A percentile compares a stretch with the other conserved stretches of the same genome.
Conservation (phyloP, 2,888 invertebrate genomes). For the Melangyna quadrimaculata region DNA sequence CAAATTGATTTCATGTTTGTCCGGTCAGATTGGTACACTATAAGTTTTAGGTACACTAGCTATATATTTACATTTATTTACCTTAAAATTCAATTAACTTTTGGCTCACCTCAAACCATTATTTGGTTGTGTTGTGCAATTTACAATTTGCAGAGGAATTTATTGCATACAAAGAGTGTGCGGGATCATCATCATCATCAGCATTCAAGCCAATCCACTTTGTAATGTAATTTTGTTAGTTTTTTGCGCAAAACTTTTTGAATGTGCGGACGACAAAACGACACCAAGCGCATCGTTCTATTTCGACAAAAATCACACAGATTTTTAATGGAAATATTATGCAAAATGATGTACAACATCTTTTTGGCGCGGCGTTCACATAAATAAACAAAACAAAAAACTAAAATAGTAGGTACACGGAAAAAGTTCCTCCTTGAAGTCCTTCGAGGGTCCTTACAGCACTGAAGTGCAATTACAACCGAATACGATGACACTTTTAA, state of each 20-base stretch:
- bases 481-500: conserved; percentile 68
- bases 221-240: conserved; percentile 39
- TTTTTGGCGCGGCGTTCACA: conserved; percentile 29
- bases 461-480: conserved; percentile 53
- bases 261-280: neutral
- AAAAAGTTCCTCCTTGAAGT: conserved; percentile 52
- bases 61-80: conserved; percentile 68
- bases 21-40: neutral
- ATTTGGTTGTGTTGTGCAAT: conserved; percentile 41
- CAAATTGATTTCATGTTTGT: conserved; percentile 57
- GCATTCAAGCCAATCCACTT: conserved; percentile 39
- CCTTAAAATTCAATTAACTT: conserved; percentile 61
- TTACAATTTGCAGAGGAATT: conserved; percentile 6
- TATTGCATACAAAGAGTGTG: neutral
- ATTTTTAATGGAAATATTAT: conserved; percentile 57
- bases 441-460: conserved; percentile 26
- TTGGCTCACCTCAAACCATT: conserved; percentile 31
- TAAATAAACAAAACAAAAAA: neutral
- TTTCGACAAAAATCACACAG: conserved; percentile 32
- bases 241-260: conserved; percentile 9
- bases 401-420: neutral
- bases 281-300: conserved; percentile 12
- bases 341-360: conserved; percentile 65
- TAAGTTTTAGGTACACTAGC: neutral
- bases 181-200: conserved; percentile 20